Evolutionary conservation across 2,113 vertebrate genomes (phyloP).

Genomic region (Chauna torquata): DNA sequence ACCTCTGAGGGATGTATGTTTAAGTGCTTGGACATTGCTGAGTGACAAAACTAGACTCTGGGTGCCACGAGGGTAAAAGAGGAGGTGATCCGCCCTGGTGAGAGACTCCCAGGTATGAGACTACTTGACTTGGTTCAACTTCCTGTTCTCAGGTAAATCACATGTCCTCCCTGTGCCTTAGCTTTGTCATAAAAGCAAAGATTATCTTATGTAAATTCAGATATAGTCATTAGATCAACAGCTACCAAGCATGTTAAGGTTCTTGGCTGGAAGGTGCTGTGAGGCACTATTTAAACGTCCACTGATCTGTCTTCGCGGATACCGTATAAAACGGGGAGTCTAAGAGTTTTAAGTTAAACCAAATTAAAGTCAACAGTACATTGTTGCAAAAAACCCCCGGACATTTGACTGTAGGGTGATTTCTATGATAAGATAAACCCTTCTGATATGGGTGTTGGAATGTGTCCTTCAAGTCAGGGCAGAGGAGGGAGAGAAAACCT

Average conservation of each 20-base stretch:
- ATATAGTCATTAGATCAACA: not conserved
- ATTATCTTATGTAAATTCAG: not conserved
- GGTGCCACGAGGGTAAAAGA: not conserved
- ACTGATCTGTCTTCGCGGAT: not conserved
- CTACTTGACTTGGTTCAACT: not conserved
- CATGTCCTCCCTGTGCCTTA: not conserved
- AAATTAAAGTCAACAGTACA: not conserved
- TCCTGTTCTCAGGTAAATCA: not conserved
- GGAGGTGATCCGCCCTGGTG: not conserved
- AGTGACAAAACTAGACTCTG: not conserved
- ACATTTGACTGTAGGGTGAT: not conserved
- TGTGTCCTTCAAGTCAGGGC: not conserved
- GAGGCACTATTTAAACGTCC: not conserved
- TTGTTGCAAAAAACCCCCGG: not conserved
- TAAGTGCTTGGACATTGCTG: not conserved
- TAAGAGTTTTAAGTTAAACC: not conserved
- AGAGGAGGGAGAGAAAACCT: not conserved
- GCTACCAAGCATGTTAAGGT: not conserved
- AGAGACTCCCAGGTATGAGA: not conserved
- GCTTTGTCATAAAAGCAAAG: not conserved
- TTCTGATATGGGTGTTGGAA: not conserved
- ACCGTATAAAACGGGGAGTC: not conserved
- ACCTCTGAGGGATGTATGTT: not conserved
- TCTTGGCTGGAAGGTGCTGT: not conserved
- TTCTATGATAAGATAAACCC: not conserved